Percentiles rank a stretch among this genome's conserved stretches.
Evolutionary conservation across 2,797 vertebrate species (phyloP).

Genomic region (Eulemur mongoz): DNA sequence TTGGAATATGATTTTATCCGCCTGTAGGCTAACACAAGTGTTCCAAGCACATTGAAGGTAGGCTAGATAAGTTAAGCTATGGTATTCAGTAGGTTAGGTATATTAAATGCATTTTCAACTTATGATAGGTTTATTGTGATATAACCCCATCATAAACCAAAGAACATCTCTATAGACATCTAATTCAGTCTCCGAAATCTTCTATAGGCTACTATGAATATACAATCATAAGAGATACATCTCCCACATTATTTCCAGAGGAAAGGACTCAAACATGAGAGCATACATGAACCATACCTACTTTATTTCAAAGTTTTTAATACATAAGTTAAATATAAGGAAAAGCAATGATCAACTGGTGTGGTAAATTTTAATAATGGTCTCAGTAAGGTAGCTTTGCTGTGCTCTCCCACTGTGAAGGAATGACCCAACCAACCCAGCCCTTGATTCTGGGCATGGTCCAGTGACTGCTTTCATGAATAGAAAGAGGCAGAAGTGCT

Average conservation of each 20-base stretch:
- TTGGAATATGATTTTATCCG: neutral
- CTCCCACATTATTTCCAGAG: neutral
- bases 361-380: neutral
- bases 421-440: neutral
- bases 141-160: neutral
- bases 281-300: neutral
- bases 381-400: neutral
- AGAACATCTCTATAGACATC: neutral
- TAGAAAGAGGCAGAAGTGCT: neutral
- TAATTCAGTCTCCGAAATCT: conserved; percentile 20
- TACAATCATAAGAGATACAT: neutral
- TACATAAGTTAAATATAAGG: neutral
- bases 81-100: neutral
- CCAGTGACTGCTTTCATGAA: neutral
- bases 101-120: neutral
- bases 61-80: neutral
- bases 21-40: neutral
- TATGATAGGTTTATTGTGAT: neutral
- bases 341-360: neutral
- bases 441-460: neutral
- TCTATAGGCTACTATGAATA: neutral
- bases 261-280: conserved; percentile 7
- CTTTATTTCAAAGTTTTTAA: neutral
- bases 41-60: neutral
- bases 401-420: neutral